Conservation (phyloP, 1,140 invertebrate genomes). For the Dolichoris vasculosae region DNA sequence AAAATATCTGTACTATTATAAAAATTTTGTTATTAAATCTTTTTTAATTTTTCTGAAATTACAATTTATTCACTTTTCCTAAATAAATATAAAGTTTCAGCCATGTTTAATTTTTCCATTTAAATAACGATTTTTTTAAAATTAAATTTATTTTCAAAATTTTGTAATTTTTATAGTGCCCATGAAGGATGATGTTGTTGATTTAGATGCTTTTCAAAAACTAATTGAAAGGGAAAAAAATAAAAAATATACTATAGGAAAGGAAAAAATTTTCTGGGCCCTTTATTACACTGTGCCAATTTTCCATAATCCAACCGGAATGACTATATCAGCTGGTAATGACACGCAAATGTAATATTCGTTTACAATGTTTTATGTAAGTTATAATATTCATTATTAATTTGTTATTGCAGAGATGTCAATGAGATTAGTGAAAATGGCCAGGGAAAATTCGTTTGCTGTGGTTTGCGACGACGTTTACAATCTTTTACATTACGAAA, state of each 20-base stretch:
- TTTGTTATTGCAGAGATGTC: slow-evolving; percentile 68
- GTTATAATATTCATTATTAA: not conserved
- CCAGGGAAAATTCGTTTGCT: slow-evolving; percentile 76
- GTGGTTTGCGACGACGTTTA: slow-evolving; percentile 82
- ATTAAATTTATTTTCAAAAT: not conserved
- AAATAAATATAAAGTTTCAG: no score
- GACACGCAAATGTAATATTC: not conserved
- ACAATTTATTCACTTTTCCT: no score
- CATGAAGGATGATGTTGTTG: slow-evolving; percentile 76
- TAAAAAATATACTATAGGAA: slow-evolving; percentile 60
- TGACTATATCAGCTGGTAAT: slow-evolving; percentile 73
- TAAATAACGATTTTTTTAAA: not conserved
- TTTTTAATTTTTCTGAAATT: no score
- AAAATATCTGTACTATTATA: no score
- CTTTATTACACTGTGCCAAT: slow-evolving; percentile 80
- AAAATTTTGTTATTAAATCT: no score
- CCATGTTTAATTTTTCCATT: no score
- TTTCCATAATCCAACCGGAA: slow-evolving; percentile 81
- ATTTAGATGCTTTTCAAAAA: slow-evolving; percentile 74
- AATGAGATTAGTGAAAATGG: slow-evolving; percentile 74
- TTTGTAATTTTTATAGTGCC: slow-evolving; percentile 71
- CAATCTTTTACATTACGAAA: slow-evolving; percentile 78
- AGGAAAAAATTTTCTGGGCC: slow-evolving; percentile 76
- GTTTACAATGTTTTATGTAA: not conserved
- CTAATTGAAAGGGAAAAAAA: slow-evolving; percentile 63